phyloP scores from a whole-genome alignment of 2,113 vertebrate species.

The Dermatemys mawii region DNA sequence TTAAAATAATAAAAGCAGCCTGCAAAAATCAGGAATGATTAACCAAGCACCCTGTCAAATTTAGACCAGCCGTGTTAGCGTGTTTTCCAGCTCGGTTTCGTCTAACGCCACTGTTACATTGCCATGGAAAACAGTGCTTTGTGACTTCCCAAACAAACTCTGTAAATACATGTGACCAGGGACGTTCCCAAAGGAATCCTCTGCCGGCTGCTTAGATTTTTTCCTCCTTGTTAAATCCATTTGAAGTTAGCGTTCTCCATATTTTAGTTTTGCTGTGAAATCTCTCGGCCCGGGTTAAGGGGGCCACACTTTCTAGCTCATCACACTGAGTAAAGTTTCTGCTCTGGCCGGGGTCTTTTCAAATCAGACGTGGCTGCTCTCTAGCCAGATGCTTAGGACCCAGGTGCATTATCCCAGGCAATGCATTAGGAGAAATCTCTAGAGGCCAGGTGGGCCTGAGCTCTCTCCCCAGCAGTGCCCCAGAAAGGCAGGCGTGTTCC shows the following conservation, averaged over 20 bases:
- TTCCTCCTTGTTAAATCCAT: neutral
- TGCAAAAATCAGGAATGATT: neutral
- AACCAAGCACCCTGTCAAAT: neutral
- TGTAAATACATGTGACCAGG: neutral
- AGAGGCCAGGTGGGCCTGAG: too few relatives aligned
- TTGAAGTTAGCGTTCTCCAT: neutral
- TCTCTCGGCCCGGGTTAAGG: neutral
- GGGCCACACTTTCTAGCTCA: neutral
- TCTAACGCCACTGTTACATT: neutral
- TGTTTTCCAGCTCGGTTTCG: neutral
- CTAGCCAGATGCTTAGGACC: neutral
- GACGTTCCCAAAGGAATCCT: neutral
- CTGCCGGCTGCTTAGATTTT: neutral
- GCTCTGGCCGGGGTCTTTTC: neutral
- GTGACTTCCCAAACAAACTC: neutral
- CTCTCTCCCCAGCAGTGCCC: neutral
- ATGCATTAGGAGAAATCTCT: too few relatives aligned
- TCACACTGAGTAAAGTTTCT: neutral
- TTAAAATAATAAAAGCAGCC: neutral
- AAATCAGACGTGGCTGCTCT: neutral
- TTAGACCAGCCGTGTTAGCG: neutral
- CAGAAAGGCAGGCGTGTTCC: too few relatives aligned
- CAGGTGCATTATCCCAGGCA: too few relatives aligned
- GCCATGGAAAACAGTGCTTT: neutral
- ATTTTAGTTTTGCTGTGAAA: neutral